These are phyloP conservation scores for Carlito syrichta DNA, from an alignment of 2,113 vertebrate species.

Conservation along the genomic window DNA sequence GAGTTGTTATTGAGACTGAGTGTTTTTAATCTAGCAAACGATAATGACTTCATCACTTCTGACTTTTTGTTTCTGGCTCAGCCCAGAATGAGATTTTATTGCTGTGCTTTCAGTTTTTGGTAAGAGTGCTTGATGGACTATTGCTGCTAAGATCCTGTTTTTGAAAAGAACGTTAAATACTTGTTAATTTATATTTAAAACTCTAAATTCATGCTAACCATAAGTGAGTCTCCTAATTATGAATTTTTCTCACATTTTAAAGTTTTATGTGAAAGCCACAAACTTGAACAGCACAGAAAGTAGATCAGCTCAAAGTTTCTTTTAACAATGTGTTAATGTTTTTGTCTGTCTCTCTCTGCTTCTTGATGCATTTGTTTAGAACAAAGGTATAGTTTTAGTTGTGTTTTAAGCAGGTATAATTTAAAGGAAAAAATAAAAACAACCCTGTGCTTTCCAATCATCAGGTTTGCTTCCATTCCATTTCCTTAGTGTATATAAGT, in stretches of 20 bases:
- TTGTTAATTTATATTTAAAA: constrained; percentile 59
- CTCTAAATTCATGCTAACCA: constrained; percentile 21
- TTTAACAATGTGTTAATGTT: background rate
- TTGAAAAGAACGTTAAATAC: constrained; percentile 50
- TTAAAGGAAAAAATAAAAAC: background rate
- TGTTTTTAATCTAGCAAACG: constrained; percentile 69
- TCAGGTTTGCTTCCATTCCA: background rate
- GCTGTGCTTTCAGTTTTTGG: constrained; percentile 40
- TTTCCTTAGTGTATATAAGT: background rate
- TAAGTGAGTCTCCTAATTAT: constrained; percentile 20
- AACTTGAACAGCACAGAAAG: background rate
- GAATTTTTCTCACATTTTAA: constrained; percentile 18
- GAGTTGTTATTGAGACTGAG: constrained; percentile 69
- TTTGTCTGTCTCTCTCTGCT: background rate
- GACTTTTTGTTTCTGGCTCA: constrained; percentile 48
- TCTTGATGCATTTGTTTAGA: background rate
- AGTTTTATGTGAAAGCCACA: constrained; percentile 14
- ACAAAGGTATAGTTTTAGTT: background rate
- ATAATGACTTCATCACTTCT: constrained; percentile 63
- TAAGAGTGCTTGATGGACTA: background rate
- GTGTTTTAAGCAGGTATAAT: background rate
- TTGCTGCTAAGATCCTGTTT: background rate
- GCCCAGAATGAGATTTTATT: constrained; percentile 51
- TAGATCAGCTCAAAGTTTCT: constrained; percentile 23
- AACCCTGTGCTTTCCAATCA: background rate